A percentile compares a stretch with the other conserved stretches of the same genome.
Evolutionary conservation across 2,797 vertebrate species (phyloP).

Genomic region (Sphaeramia orbicularis): DNA sequence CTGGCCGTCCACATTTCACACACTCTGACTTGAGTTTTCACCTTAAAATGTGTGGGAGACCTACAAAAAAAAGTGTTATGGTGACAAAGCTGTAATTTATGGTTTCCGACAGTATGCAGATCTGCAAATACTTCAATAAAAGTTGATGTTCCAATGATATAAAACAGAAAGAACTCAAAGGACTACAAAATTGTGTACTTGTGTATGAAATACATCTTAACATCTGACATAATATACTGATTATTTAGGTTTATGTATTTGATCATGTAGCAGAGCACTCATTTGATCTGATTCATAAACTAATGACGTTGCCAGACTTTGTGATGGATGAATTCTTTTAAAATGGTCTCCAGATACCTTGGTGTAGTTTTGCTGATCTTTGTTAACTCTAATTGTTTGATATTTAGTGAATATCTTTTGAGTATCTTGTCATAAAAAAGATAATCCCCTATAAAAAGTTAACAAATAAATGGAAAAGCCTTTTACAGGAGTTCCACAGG

Average conservation of each 20-base stretch:
- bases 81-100: neutral
- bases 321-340: no score
- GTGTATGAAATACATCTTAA: neutral
- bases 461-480: neutral
- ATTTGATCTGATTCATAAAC: no score
- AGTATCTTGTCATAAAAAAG: neutral
- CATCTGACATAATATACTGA: neutral
- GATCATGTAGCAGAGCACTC: no score
- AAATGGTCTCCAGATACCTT: no score
- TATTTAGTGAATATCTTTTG: neutral
- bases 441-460: neutral
- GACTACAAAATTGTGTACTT: no score
- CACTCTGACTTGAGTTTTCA: slow-evolving; percentile 88
- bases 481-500: slow-evolving; percentile 22
- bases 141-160: no score
- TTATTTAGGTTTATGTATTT: neutral
- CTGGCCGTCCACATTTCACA: slow-evolving; percentile 95
- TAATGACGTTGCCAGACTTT: no score
- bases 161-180: no score
- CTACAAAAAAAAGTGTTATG: slow-evolving; percentile 64
- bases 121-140: no score
- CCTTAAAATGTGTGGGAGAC: slow-evolving; percentile 90
- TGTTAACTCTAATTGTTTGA: no score
- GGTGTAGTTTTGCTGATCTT: no score
- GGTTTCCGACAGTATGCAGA: neutral